Evolutionary conservation across 92 coral and sea anemone genomes (phyloP).

Genomic region (Zoanthus solanderi): DNA sequence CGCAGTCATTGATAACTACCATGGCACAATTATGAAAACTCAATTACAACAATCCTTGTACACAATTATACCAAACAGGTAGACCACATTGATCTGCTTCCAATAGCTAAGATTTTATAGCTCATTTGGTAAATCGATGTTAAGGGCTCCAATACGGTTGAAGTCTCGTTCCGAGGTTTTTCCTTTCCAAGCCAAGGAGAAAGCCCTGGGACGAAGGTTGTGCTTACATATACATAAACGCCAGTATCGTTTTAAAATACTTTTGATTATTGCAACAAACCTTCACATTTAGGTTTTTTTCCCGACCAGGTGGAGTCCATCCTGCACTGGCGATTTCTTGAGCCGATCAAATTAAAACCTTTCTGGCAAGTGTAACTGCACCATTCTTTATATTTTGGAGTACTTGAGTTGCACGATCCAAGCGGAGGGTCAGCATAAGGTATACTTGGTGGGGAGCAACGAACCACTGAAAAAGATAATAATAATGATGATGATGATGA

Average conservation of each 20-base stretch:
- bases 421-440: slow-evolving; percentile 36
- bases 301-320: slow-evolving; percentile 38
- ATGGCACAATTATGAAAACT: too few species aligned
- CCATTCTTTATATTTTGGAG: slow-evolving; percentile 43
- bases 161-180: too few species aligned
- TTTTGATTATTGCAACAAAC: not conserved
- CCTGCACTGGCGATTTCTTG: slow-evolving; percentile 20
- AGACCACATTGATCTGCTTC: too few species aligned
- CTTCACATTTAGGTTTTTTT: slow-evolving; percentile 39
- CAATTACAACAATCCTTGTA: too few species aligned
- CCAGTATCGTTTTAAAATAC: not conserved
- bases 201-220: too few species aligned
- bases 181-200: too few species aligned
- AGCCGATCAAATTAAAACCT: slow-evolving; percentile 27
- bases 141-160: too few species aligned
- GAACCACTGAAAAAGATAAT: slow-evolving; percentile 4
- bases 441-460: slow-evolving; percentile 26
- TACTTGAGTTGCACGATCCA: slow-evolving; percentile 21
- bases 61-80: too few species aligned
- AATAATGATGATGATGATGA: not conserved
- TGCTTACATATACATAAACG: too few species aligned
- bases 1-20: too few species aligned
- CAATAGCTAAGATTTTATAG: too few species aligned
- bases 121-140: too few species aligned
- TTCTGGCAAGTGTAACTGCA: slow-evolving; percentile 13